Conservation (phyloP, 2,888 invertebrate genomes). For the Diarsia rubi region DNA sequence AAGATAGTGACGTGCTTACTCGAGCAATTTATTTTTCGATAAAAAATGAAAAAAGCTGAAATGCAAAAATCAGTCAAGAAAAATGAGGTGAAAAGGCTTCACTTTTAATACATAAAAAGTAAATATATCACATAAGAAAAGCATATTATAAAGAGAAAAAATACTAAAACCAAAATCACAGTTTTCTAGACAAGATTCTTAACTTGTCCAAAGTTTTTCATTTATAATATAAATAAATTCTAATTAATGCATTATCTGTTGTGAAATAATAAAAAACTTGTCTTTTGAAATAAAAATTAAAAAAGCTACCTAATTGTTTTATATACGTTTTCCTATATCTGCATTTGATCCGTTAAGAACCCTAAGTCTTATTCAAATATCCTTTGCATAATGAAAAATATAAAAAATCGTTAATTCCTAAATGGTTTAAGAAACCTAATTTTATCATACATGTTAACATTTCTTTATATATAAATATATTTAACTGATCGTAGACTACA, state of each 20-base stretch:
- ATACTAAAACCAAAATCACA: slow-evolving; percentile 91
- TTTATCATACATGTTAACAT: slow-evolving; percentile 88
- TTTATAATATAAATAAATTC: slow-evolving; percentile 86
- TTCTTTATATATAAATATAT: slow-evolving; percentile 86
- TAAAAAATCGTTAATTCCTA: slow-evolving; percentile 89
- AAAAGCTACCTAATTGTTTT: slow-evolving; percentile 83
- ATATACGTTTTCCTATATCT: slow-evolving; percentile 83
- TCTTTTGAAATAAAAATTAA: slow-evolving; percentile 87
- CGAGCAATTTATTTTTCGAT: slow-evolving; percentile 51
- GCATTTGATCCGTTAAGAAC: slow-evolving; percentile 75
- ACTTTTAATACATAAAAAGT: slow-evolving; percentile 78
- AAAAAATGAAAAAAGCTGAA: slow-evolving; percentile 75
- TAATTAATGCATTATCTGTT: slow-evolving; percentile 80
- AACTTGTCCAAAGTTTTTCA: slow-evolving; percentile 85
- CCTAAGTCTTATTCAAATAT: slow-evolving; percentile 87
- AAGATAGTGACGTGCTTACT: slow-evolving; percentile 59
- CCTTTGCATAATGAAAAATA: slow-evolving; percentile 89
- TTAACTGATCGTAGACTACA: slow-evolving; percentile 80
- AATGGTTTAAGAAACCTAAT: slow-evolving; percentile 89
- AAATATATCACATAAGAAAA: slow-evolving; percentile 88
- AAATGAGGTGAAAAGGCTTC: slow-evolving; percentile 76
- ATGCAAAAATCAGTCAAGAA: slow-evolving; percentile 82
- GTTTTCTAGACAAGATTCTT: slow-evolving; percentile 87
- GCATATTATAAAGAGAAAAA: slow-evolving; percentile 82
- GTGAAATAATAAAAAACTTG: slow-evolving; percentile 82